Conservation (phyloP, 2,797 vertebrate genomes). For the Setipinna tenuifilis region DNA sequence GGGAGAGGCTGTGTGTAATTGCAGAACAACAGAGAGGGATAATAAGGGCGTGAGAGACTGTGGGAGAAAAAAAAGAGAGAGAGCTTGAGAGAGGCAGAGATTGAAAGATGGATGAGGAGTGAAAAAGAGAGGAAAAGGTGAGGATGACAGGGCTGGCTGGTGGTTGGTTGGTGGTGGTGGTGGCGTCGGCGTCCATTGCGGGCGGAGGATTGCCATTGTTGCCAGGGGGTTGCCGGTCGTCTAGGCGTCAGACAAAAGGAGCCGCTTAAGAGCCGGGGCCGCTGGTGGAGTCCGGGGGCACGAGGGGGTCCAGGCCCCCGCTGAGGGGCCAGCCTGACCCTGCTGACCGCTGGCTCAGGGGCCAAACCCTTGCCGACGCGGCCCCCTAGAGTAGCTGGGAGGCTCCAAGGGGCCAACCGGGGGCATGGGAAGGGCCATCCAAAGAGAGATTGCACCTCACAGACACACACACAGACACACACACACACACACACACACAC, state of each 20-base stretch:
- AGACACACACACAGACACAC: not conserved
- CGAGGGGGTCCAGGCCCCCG: conserved; percentile 72
- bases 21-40: not conserved
- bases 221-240: not conserved
- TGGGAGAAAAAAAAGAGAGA: not conserved
- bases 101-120: not conserved
- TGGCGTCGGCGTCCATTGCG: too few species aligned
- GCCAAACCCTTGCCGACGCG: conserved; percentile 73
- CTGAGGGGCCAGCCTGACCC: conserved; percentile 80
- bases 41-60: conserved; percentile 18
- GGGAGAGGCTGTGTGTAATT: not conserved
- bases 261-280: not conserved
- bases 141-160: conserved; percentile 1
- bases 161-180: not conserved
- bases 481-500: not conserved
- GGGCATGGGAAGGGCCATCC: conserved; percentile 82
- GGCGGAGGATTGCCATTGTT: not conserved
- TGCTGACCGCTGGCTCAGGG: conserved; percentile 83
- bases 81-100: not conserved
- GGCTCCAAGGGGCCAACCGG: conserved; percentile 83
- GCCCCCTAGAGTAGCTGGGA: conserved; percentile 76
- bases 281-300: conserved; percentile 39
- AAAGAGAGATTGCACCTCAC: conserved; percentile 37
- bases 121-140: not conserved
- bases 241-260: not conserved